Percentiles rank a stretch among this genome's conserved stretches.
phyloP scores from a whole-genome alignment of 1,140 invertebrate species.

The Formica selysi region DNA sequence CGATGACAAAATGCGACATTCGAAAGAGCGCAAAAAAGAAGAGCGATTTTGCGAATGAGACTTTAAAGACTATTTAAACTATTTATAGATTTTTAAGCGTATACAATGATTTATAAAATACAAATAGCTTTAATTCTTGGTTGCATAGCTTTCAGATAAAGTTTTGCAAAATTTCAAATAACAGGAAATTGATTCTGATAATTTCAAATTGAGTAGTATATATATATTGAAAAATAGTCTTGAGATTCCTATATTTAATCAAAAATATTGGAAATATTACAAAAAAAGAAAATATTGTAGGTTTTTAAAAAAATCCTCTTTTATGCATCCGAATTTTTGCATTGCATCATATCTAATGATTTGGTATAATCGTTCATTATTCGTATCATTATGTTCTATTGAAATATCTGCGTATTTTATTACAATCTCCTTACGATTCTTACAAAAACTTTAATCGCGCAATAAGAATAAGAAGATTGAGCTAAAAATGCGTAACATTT shows the following conservation, averaged over 20 bases:
- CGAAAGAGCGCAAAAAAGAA: not conserved
- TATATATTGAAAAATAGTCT: too few relatives aligned
- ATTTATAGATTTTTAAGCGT: not conserved
- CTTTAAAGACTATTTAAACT: not conserved
- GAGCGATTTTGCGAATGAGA: not conserved
- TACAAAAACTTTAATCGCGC: not conserved
- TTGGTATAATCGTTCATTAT: not conserved
- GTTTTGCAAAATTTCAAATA: too few relatives aligned
- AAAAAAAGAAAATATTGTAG: too few relatives aligned
- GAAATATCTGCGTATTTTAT: not conserved
- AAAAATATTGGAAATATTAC: too few relatives aligned
- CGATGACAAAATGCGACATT: not conserved
- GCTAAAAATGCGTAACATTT: not conserved
- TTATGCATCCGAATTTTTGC: not conserved
- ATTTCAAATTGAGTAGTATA: too few relatives aligned
- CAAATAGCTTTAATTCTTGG: not conserved
- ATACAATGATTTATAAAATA: not conserved
- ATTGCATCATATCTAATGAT: not conserved
- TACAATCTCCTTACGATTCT: not conserved
- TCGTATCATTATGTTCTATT: constrained; percentile 1
- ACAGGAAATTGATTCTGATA: too few relatives aligned
- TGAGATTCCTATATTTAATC: too few relatives aligned
- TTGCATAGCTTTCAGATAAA: too few relatives aligned
- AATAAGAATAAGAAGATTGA: too few relatives aligned
- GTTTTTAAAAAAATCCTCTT: too few relatives aligned